Evolutionary conservation across 2,797 vertebrate genomes (phyloP), one percentile per base, ranked within the genome.

Genomic region (Synanceia verrucosa): DNA sequence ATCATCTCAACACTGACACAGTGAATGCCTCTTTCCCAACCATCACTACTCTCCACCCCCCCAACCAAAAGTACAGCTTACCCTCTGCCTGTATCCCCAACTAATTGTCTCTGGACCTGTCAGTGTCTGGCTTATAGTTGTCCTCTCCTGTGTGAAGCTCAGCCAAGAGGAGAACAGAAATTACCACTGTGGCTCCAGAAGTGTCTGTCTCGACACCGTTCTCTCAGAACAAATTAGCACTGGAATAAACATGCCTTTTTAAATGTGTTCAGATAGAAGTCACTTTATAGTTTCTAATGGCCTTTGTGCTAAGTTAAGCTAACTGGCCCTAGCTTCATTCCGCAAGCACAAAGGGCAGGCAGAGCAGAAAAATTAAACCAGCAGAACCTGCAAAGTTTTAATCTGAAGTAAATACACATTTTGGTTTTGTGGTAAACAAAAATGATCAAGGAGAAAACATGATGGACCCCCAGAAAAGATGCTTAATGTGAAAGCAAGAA

Each of bases 71-170:
- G 82, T 73, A 78, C 58, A 74, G 52, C 68, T 55, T 80, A n/a
- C 44, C 44, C 66, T 19, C 61, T 39, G 47, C 58, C 55, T 55
- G 23, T 39, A 50, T 66, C 43, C 41, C 9, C n/a, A 31, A 31
- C 59, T 89, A 90, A 91, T 88, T 83, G 84, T 74, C 78, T 48
- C 33, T 43, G 24, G 53, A 85, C 6, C 66, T 82, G 87, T 81
- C 71, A 76, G 64, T 33, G 52, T 71, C 66, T 83, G 47, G 56
- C 7, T 41, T 43, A 47, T 51, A 60, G 71, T 65, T 47, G 70
- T 64, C 39, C 69, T 68, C 57, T 68, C 28, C 12, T 0, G 21
- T 73, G 78, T 65, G 57, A 29, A 68, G 48, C 70, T 78, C 78
- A 76, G 48, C 21, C 73, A 80, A 63, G 56, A 66, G 44, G 18